A percentile compares a stretch with the other conserved stretches of the same genome.
phyloP scores from a whole-genome alignment of 2,113 vertebrate species.

The Sebastes schlegelii region DNA sequence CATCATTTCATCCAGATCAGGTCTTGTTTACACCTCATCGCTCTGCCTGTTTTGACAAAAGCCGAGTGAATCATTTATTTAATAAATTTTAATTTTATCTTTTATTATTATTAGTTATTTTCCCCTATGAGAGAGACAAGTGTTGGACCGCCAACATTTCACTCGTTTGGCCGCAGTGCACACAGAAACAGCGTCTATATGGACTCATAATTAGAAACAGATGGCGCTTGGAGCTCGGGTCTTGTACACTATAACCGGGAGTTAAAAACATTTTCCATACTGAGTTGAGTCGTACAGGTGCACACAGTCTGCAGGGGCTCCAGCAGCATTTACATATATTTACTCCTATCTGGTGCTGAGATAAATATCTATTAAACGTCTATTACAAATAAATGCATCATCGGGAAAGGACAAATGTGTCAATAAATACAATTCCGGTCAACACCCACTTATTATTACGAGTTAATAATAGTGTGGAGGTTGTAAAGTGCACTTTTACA shows the following conservation, averaged over 20 bases:
- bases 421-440: neutral
- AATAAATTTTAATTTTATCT: slow-evolving; percentile 42
- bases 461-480: neutral
- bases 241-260: slow-evolving; percentile 61
- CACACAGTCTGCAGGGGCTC: slow-evolving; percentile 70
- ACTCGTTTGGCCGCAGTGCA: slow-evolving; percentile 77
- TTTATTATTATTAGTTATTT: slow-evolving; percentile 41
- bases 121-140: slow-evolving; percentile 74
- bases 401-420: neutral
- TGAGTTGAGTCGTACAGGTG: slow-evolving; percentile 83
- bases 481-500: neutral
- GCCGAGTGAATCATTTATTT: slow-evolving; percentile 34
- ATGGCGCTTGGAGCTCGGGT: slow-evolving; percentile 78
- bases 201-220: slow-evolving; percentile 84
- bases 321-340: neutral
- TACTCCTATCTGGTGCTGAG: neutral
- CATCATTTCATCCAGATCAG: slow-evolving; percentile 29
- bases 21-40: slow-evolving; percentile 46
- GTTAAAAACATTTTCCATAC: slow-evolving; percentile 78
- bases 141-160: slow-evolving; percentile 79
- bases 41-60: slow-evolving; percentile 39
- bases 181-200: slow-evolving; percentile 77
- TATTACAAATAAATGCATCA: neutral
- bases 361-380: neutral
- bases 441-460: neutral